Conservation (phyloP, 1,140 invertebrate species). For the Bombus terrestris region DNA sequence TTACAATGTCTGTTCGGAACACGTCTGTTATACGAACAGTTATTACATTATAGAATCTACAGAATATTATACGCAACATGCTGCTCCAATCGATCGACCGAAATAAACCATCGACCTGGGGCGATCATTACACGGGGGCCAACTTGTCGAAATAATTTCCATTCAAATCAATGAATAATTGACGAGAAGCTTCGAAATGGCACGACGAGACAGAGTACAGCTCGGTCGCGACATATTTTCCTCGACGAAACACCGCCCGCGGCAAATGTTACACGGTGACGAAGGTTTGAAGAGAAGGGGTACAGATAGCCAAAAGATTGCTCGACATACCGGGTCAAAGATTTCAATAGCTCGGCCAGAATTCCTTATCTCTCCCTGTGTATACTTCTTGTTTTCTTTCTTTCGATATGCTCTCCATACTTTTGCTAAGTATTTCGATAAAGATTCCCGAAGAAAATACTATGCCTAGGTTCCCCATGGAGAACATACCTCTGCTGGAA, state of each 20-base stretch:
- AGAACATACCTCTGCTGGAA: not conserved
- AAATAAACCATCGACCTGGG: not conserved
- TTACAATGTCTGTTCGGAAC: not conserved
- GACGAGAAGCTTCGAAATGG: not conserved
- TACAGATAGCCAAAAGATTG: slow-evolving; percentile 33
- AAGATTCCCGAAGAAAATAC: not conserved
- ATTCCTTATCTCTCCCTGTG: slow-evolving; percentile 73
- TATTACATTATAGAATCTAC: not conserved
- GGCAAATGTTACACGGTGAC: not conserved
- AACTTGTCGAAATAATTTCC: slow-evolving; percentile 6
- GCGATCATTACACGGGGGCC: not conserved
- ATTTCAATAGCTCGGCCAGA: slow-evolving; percentile 75
- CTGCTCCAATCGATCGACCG: not conserved
- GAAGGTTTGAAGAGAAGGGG: not conserved
- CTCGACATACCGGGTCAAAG: slow-evolving; percentile 74
- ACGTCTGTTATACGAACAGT: not conserved
- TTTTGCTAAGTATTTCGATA: slow-evolving; percentile 48
- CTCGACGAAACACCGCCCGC: not conserved
- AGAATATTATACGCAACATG: no score
- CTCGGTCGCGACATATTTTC: not conserved
- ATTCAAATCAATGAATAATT: not conserved
- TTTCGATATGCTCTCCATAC: slow-evolving; percentile 64
- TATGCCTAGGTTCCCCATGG: not conserved
- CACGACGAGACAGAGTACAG: no score
- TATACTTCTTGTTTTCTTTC: slow-evolving; percentile 65